phyloP scores from a whole-genome alignment of 2,888 invertebrate species.

The Gastrophysa polygoni region DNA sequence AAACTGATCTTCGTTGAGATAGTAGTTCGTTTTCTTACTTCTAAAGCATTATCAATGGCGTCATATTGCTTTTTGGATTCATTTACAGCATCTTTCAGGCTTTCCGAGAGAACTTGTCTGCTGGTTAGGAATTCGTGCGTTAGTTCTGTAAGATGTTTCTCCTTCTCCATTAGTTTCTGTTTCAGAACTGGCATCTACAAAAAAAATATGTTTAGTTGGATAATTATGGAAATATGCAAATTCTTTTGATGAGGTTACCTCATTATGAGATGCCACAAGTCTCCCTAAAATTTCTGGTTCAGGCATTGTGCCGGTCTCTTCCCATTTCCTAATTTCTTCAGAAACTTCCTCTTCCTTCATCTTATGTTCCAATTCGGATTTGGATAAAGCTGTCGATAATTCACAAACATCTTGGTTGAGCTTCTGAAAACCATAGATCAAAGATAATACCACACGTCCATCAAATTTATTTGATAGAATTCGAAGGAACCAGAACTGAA shows the following conservation, averaged over 20 bases:
- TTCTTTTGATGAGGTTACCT: too few relatives aligned
- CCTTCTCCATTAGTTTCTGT: constrained; percentile 57
- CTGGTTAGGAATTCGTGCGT: constrained; percentile 56
- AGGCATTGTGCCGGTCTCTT: constrained; percentile 55
- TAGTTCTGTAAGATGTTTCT: constrained; percentile 57
- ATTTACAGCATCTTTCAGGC: constrained; percentile 58
- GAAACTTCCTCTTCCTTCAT: constrained; percentile 56
- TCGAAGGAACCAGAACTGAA: too few relatives aligned
- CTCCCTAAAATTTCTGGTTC: constrained; percentile 54
- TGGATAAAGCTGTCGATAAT: constrained; percentile 62
- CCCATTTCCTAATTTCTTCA: constrained; percentile 55
- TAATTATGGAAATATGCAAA: too few relatives aligned
- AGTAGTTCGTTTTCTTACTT: constrained; percentile 53
- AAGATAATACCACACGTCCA: too few relatives aligned
- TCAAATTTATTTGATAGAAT: too few relatives aligned
- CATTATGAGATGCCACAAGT: constrained; percentile 53
- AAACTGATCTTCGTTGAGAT: too few relatives aligned
- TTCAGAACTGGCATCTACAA: constrained; percentile 55
- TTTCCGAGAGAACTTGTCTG: constrained; percentile 58
- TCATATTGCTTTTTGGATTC: constrained; percentile 69
- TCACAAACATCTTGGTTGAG: constrained; percentile 65
- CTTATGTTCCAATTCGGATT: constrained; percentile 53
- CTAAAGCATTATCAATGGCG: constrained; percentile 66
- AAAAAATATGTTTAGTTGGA: too few relatives aligned
- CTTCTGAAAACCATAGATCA: constrained; percentile 59